Percentiles rank a stretch among this genome's conserved stretches.
These are phyloP conservation scores for Sclerurus mexicanus DNA, from an alignment of 2,113 vertebrate genomes.

Conservation along the genomic window DNA sequence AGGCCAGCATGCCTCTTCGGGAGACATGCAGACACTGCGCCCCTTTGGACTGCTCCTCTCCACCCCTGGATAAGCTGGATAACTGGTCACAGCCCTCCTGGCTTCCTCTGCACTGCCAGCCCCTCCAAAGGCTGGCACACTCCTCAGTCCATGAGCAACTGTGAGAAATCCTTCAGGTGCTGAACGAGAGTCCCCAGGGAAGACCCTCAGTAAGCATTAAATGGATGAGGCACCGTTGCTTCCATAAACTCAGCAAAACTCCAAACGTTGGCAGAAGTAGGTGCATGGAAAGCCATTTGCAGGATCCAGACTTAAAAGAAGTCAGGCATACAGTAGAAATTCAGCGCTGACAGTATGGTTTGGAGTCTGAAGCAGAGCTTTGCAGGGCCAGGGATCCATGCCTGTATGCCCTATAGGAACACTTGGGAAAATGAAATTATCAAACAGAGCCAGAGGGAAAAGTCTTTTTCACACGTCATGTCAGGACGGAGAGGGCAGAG, in stretches of 20 bases:
- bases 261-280: background rate
- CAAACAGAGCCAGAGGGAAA: background rate
- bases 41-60: background rate
- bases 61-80: background rate
- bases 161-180: background rate
- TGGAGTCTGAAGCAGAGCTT: background rate
- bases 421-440: background rate
- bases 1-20: background rate
- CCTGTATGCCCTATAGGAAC: background rate
- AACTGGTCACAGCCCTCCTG: background rate
- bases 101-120: background rate
- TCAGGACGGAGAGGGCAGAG: background rate
- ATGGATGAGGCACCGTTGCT: fast-evolving
- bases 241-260: background rate
- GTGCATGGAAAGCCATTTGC: fast-evolving
- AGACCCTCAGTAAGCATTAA: background rate
- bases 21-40: fast-evolving
- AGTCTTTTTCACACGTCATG: background rate
- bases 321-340: background rate
- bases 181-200: background rate
- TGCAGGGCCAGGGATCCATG: background rate
- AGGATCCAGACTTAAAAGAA: background rate
- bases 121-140: background rate
- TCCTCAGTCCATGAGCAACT: background rate
- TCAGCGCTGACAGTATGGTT: fast-evolving